Evolutionary conservation across 1,140 invertebrate species (phyloP), one percentile per base, ranked within the genome.

Genomic region (Atta colombica): DNA sequence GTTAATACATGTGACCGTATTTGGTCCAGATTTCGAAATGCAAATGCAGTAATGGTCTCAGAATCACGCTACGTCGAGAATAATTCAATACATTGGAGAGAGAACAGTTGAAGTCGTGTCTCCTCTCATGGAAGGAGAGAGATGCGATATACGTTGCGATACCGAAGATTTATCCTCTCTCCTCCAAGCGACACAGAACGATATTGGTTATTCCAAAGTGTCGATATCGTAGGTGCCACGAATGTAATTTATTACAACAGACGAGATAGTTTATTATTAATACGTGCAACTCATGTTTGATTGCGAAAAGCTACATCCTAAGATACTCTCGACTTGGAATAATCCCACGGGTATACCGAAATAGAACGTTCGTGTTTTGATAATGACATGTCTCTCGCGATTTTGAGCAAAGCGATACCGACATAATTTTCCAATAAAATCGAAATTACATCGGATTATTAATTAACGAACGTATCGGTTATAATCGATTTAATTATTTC

Each of bases 181-280:
- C 51, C 68, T 82, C 18, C 53, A 49, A 72, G 68, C 80, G 80
- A 82, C 80, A 31, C 53, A 74, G 80, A 74, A 60, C 80, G 68
- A 82, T 82, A 84, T 84, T 75, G 80, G 80, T 84, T 84, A 84
- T 84, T 74, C 55, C 39, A 35, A 75, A 84, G 80, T 84, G 55
- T 82, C 80, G 80, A 84, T 84, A 84, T 68, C 65, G 65, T 69
- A 80, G 55, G 58, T 28, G 72, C 49, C 68, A 51, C 66, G 31
- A n/a, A n/a, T 28, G 58, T 63, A 78, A 90, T 90, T 90, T 90
- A 90, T 82, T 49, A 25, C 68, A 49, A 75, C 35, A 8, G 39
- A 75, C 55, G 25, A 82, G 80, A 82, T 82, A 72, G 53, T 82
- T 82, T 82, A 53, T 74, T 82, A 72, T 84, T 75, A 84, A 84